A percentile compares a stretch with the other conserved stretches of the same genome.
Evolutionary conservation across 2,113 vertebrate genomes (phyloP).

Genomic region (Lepisosteus osseus): DNA sequence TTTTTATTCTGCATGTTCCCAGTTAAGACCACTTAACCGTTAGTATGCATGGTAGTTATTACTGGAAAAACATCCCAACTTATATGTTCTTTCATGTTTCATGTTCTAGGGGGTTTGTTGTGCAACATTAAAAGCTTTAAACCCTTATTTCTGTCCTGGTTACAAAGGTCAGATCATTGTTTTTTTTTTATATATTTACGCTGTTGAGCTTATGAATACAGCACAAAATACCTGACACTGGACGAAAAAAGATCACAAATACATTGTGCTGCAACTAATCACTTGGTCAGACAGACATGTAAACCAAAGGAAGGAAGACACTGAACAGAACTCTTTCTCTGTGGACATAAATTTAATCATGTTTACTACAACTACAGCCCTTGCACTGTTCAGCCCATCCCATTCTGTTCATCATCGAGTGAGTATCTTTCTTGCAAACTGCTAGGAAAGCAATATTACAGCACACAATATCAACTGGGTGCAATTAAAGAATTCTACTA

Average conservation of each 20-base stretch:
- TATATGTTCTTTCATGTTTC: no score
- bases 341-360: background rate
- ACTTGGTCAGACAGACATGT: background rate
- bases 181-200: no score
- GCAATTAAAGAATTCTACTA: no score
- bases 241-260: background rate
- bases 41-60: background rate
- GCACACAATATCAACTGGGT: no score
- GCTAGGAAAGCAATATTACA: no score
- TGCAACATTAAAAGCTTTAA: no score
- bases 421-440: no score
- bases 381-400: background rate
- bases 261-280: background rate
- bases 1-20: slow-evolving; percentile 47
- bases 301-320: background rate
- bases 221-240: background rate
- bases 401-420: no score
- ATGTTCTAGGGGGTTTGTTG: no score
- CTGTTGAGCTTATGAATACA: background rate
- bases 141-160: no score
- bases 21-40: slow-evolving; percentile 25
- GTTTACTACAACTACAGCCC: background rate
- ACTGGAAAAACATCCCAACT: no score
- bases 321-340: slow-evolving; percentile 3
- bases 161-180: no score